Conservation (phyloP, 2,113 vertebrate genomes). For the Puffinus mauretanicus region DNA sequence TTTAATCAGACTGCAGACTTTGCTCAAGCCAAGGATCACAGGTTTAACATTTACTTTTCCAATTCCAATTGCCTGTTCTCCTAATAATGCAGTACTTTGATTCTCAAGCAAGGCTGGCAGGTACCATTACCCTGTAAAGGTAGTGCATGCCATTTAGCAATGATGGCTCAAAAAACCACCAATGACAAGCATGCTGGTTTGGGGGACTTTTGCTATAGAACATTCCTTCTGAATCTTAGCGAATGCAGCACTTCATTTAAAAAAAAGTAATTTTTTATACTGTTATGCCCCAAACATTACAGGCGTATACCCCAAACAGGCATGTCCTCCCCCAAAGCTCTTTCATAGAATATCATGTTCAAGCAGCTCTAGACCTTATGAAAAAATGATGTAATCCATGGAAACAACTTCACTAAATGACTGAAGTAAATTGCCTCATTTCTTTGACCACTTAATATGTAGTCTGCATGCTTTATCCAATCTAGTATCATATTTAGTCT, state of each 20-base stretch:
- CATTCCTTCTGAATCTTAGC: background rate
- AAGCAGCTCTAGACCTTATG: background rate
- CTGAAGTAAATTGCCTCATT: conserved; percentile 3
- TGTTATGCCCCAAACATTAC: background rate
- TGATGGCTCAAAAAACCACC: background rate
- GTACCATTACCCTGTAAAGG: background rate
- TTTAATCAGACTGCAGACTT: background rate
- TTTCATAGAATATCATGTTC: background rate
- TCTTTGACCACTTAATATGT: conserved; percentile 12
- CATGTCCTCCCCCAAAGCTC: background rate
- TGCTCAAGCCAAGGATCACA: background rate
- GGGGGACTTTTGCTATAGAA: background rate
- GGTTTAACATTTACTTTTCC: background rate
- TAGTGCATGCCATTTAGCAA: background rate
- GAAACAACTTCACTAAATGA: background rate
- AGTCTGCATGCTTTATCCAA: background rate
- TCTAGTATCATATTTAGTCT: background rate
- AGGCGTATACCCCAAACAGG: background rate
- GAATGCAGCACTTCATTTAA: background rate
- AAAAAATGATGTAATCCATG: background rate
- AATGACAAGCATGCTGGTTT: background rate
- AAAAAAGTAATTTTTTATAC: background rate
- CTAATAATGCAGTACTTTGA: background rate
- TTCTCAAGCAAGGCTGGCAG: background rate
- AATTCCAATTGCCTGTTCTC: background rate